A percentile compares a stretch with the other conserved stretches of the same genome.
Conservation (phyloP, 2,888 invertebrate genomes). For the Synergus japonicus region DNA sequence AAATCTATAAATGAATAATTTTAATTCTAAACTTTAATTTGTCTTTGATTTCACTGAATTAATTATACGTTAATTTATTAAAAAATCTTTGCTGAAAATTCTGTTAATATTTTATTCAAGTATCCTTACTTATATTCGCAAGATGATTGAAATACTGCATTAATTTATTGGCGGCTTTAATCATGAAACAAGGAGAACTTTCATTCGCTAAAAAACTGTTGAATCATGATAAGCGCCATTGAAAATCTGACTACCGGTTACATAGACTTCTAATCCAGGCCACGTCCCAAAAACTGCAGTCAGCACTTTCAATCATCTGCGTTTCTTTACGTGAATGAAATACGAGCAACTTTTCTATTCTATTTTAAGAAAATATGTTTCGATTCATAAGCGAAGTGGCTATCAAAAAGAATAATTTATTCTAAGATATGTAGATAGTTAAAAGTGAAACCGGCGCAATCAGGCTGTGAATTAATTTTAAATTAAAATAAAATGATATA, state of each 20-base stretch:
- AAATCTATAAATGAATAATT: not conserved
- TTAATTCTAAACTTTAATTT: no score
- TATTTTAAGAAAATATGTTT: not conserved
- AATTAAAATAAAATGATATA: not conserved
- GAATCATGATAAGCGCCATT: conserved; percentile 17
- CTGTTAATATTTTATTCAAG: not conserved
- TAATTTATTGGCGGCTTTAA: conserved; percentile 14
- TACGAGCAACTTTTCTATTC: not conserved
- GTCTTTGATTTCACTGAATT: not conserved
- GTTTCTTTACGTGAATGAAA: conserved; percentile 2
- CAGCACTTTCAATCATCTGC: conserved; percentile 19
- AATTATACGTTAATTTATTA: not conserved
- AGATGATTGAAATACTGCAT: not conserved
- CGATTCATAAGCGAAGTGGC: not conserved
- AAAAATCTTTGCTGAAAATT: not conserved
- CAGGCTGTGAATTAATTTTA: not conserved
- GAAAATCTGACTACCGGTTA: not conserved
- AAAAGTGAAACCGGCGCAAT: not conserved
- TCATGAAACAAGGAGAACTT: conserved; percentile 4
- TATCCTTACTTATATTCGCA: not conserved
- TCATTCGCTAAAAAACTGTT: not conserved
- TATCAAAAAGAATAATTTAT: not conserved
- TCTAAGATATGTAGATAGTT: not conserved
- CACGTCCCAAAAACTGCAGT: conserved; percentile 35
- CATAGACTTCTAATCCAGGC: conserved; percentile 13